These are phyloP conservation scores for Podarcis lilfordi DNA, from an alignment of 2,797 vertebrate species.

Conservation along the genomic window DNA sequence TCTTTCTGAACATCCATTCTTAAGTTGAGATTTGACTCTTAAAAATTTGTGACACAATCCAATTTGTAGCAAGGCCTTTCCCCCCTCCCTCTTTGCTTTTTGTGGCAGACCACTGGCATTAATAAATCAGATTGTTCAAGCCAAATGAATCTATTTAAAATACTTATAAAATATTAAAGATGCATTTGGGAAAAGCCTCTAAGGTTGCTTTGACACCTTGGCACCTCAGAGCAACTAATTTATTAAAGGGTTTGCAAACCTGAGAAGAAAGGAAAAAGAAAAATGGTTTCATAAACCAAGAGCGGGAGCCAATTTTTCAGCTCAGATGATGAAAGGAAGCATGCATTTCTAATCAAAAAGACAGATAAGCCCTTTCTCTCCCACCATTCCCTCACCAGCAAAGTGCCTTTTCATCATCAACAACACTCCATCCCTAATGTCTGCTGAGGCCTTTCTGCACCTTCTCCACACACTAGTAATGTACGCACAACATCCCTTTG, in stretches of 20 bases:
- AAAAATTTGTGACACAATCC: slow-evolving; percentile 75
- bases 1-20: slow-evolving; percentile 67
- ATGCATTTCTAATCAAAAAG: slow-evolving; percentile 88
- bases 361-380: slow-evolving; percentile 84
- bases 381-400: slow-evolving; percentile 81
- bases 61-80: slow-evolving; percentile 75
- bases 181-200: slow-evolving; percentile 84
- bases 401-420: slow-evolving; percentile 87
- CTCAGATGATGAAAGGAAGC: slow-evolving; percentile 85
- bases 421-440: slow-evolving; percentile 85
- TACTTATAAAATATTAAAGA: slow-evolving; percentile 87
- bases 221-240: slow-evolving; percentile 83
- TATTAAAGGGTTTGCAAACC: slow-evolving; percentile 85
- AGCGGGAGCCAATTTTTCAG: slow-evolving; percentile 85
- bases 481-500: slow-evolving; percentile 82
- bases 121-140: slow-evolving; percentile 82
- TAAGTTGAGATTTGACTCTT: slow-evolving; percentile 72
- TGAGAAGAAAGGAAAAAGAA: slow-evolving; percentile 81
- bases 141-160: slow-evolving; percentile 85
- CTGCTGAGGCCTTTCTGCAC: slow-evolving; percentile 82
- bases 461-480: slow-evolving; percentile 81
- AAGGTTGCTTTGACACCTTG: slow-evolving; percentile 83
- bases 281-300: slow-evolving; percentile 86
- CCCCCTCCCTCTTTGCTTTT: neutral
- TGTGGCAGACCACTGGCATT: slow-evolving; percentile 72